phyloP scores from a whole-genome alignment of 2,113 vertebrate genomes.

The Notothenia rossii region DNA sequence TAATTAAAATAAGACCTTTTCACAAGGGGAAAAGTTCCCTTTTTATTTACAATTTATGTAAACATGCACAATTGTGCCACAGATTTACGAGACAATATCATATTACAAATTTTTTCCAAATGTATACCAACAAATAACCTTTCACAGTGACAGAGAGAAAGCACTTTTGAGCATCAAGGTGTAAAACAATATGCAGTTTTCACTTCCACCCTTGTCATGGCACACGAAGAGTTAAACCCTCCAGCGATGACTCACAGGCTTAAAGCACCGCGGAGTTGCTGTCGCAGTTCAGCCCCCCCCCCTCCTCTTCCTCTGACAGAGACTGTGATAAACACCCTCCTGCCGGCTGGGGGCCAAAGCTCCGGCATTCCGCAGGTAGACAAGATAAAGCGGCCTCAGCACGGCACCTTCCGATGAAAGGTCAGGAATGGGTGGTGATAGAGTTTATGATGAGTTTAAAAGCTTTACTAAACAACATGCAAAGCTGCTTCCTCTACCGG shows the following conservation, averaged over 20 bases:
- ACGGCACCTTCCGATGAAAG: conserved; percentile 31
- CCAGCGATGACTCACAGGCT: conserved; percentile 84
- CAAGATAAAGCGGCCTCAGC: conserved; percentile 46
- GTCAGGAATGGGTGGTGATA: conserved; percentile 31
- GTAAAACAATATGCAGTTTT: background rate
- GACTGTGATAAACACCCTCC: conserved; percentile 61
- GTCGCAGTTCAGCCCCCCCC: conserved; percentile 69
- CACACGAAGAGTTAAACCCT: conserved; percentile 77
- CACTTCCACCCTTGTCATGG: conserved; percentile 5
- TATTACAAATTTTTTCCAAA: background rate
- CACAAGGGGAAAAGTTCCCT: background rate
- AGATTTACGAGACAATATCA: background rate
- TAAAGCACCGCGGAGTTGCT: conserved; percentile 71
- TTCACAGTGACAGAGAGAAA: background rate
- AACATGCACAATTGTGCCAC: background rate
- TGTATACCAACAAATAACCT: background rate
- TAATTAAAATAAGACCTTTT: background rate
- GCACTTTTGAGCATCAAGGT: background rate
- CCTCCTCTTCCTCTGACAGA: conserved; percentile 40
- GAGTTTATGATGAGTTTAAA: conserved; percentile 38
- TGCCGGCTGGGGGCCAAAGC: conserved; percentile 43
- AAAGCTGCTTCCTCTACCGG: background rate
- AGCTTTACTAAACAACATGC: background rate
- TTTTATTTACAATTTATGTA: background rate
- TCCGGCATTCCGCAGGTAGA: conserved; percentile 38